phyloP scores from a whole-genome alignment of 2,888 invertebrate genomes.

The Andrena minutula region DNA sequence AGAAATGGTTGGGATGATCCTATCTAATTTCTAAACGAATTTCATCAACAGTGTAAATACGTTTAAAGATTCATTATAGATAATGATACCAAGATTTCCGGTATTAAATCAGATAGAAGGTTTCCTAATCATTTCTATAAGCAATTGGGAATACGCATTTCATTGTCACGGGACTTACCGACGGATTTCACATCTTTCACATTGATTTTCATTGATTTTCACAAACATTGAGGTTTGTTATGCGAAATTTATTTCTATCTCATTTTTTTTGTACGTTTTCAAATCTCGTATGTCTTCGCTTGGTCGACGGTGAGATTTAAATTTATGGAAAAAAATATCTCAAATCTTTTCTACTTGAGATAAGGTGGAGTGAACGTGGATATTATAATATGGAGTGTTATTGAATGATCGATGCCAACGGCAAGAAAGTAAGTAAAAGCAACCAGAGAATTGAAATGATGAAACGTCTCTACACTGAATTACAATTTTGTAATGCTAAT shows the following conservation, averaged over 20 bases:
- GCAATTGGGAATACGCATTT: conserved; percentile 26
- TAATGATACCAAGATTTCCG: background rate
- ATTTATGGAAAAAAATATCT: conserved; percentile 7
- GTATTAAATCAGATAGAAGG: background rate
- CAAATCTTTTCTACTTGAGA: conserved; percentile 16
- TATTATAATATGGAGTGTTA: conserved; percentile 32
- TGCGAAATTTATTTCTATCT: conserved; percentile 29
- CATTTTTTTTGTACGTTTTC: conserved; percentile 44
- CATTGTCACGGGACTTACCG: conserved; percentile 28
- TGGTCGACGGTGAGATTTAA: background rate
- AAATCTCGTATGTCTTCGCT: conserved; percentile 9
- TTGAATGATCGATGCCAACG: conserved; percentile 36
- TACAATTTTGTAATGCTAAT: conserved; percentile 33
- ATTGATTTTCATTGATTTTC: too few relatives aligned
- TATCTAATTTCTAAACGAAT: conserved; percentile 13
- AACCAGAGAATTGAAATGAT: conserved; percentile 26
- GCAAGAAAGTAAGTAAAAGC: conserved; percentile 65
- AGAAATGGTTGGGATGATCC: conserved; percentile 45
- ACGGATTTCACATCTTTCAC: conserved; percentile 19
- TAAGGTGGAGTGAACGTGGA: conserved; percentile 55
- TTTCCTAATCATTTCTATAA: conserved; percentile 45
- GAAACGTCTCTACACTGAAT: conserved; percentile 30
- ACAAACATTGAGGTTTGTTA: background rate
- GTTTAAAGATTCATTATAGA: conserved; percentile 17
- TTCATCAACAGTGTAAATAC: conserved; percentile 35